Evolutionary conservation across 53 echinoderm and acorn worm species (phyloP), one percentile per base, ranked within the genome.

Genomic region (Paelopatides confundens): DNA sequence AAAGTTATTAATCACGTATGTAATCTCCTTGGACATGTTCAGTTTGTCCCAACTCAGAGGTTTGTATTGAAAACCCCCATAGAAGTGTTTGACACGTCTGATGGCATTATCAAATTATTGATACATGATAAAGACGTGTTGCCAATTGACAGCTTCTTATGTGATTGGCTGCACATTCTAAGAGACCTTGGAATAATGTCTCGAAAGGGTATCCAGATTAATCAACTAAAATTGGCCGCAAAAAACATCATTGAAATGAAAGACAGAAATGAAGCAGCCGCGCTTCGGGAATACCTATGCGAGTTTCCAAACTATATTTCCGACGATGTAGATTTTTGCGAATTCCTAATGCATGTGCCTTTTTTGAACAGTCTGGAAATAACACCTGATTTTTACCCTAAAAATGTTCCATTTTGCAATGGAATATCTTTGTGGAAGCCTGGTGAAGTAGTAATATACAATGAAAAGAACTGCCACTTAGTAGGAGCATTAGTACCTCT

Each of bases 161-260:
- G 31, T 28, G 29, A 38, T 0, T 48, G 58, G 23, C 46, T 77
- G 64, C 35, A 17, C 17, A 23, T 81, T 23, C 28, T 82, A 34
- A 48, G 65, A 15, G 78, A 77, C 38, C 65, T 87, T 77, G 88
- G 88, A 38, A 37, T 87, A 27, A 35, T 37, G 39, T n/a, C n/a
- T 30, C 13, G 49, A 46, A 40, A 27, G 11, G 11, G 35, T 35
- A 50, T 82, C 21, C 35, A 36, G 51, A 63, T 32, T 49, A 15
- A 2, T n/a, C 65, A 88, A 36, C 21, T 87, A 65, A 40, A 14
- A 36, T 49, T 28, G 5, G 46, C 38, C 3, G 69, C 65, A 12
- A 21, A 10, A 49, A 23, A 47, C 13, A 88, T 31, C 17, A 18
- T 24, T 9, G 21, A 39, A n/a, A 35, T 39, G 28, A 43, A 4